These are phyloP conservation scores for Tachypleus tridentatus DNA, from an alignment of 1,140 invertebrate genomes.

Conservation along the genomic window DNA sequence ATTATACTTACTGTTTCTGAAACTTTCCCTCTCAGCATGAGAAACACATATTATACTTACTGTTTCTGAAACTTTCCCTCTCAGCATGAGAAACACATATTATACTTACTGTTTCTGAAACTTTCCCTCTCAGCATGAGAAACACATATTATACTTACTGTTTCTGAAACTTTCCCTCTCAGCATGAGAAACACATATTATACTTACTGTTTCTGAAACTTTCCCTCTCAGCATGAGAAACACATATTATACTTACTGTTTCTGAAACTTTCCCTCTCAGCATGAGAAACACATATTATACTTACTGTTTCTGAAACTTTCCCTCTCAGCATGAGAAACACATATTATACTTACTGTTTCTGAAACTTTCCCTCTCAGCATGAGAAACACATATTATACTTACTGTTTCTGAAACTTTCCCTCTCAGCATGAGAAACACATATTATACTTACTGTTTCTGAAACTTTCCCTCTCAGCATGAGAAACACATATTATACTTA, in stretches of 20 bases:
- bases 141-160: not conserved
- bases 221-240: not conserved
- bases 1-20: not conserved
- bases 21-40: not conserved
- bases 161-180: not conserved
- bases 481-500: not conserved
- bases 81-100: not conserved
- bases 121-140: not conserved
- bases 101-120: not conserved
- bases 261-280: not conserved
- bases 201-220: not conserved
- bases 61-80: not conserved
- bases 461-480: not conserved
- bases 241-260: not conserved
- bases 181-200: not conserved
- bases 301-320: not conserved
- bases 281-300: not conserved
- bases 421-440: not conserved
- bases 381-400: not conserved
- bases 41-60: not conserved
- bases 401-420: not conserved
- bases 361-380: not conserved
- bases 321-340: not conserved
- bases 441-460: not conserved
- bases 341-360: not conserved